phyloP scores from a whole-genome alignment of 1,140 invertebrate genomes.

The Zaprionus tsacasi region DNA sequence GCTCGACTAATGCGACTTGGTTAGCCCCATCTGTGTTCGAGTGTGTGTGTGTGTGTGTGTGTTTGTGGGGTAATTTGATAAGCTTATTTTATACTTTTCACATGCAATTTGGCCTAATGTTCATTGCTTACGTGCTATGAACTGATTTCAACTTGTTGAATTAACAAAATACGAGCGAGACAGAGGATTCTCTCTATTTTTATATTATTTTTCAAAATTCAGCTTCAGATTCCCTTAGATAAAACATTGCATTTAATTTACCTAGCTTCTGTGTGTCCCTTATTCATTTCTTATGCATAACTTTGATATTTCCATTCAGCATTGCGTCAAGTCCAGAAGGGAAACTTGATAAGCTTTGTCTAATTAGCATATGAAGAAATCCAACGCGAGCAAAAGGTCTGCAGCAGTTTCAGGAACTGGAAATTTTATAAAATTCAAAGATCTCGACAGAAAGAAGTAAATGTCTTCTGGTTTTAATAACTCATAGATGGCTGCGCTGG shows the following conservation, averaged over 20 bases:
- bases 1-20: constrained; percentile 59
- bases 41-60: not conserved
- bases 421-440: constrained; percentile 30
- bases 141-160: constrained; percentile 78
- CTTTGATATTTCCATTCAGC: constrained; percentile 39
- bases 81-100: constrained; percentile 78
- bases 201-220: not conserved
- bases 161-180: constrained; percentile 29
- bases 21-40: constrained; percentile 41
- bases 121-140: constrained; percentile 54
- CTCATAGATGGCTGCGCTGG: constrained; percentile 1
- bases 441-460: not conserved
- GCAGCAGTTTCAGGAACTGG: constrained; percentile 33
- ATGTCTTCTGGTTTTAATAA: constrained; percentile 28
- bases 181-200: not conserved
- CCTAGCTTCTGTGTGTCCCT: not conserved
- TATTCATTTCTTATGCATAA: constrained; percentile 74
- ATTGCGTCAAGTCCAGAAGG: constrained; percentile 43
- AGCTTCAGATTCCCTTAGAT: constrained; percentile 57
- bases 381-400: constrained; percentile 26
- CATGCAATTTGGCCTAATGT: constrained; percentile 63
- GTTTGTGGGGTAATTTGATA: constrained; percentile 63
- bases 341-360: constrained; percentile 56
- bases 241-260: constrained; percentile 64
- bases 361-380: constrained; percentile 80